Evolutionary conservation across 2,797 vertebrate species (phyloP), one percentile per base, ranked within the genome.

Genomic region (Tragopan temminckii): DNA sequence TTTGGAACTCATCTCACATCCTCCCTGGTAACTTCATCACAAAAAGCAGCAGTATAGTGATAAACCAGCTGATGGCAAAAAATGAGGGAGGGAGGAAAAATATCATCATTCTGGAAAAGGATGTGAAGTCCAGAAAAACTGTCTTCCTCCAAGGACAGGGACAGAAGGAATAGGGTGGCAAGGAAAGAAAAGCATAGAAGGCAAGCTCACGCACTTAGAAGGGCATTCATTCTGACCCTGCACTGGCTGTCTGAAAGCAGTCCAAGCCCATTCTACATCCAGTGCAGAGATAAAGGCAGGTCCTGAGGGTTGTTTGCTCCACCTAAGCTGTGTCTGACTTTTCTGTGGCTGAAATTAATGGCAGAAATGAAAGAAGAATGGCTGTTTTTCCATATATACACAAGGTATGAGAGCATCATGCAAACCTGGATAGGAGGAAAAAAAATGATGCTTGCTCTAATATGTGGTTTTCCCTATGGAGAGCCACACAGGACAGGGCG

Each of bases 381-480:
- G 8, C 31, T 50, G 17, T 43, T n/a, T 42, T n/a, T 7, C 10
- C 2, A 0, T 25, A 35, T 13, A 10, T 12, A 42, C 17, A 72
- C 5, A 2, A 3, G 6, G 2, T 25, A 16, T 18, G 18, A 79
- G 38, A 84, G 19, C 23, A 55, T 6, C 16, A 12, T 4, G 12
- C 43, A 82, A 77, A 25, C 8, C 40, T 17, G 11, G 1, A 2
- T 4, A 70, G 68, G 80, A 77, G 12, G 15, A 29, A 70, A 75
- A 63, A 69, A 35, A 0, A 1, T 24, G 36, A 8, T 42, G 29
- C 20, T 82, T 93, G 45, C 42, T 82, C 19, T 68, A 27, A 10
- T 4, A 4, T 0, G 1, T 11, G 15, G 1, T n/a, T 69, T 87
- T 52, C 62, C 69, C 35, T 8, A 5, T 4, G 38, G 45, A 85